These are phyloP conservation scores for Cancer borealis DNA, from an alignment of 2,888 invertebrate species.

Conservation along the genomic window DNA sequence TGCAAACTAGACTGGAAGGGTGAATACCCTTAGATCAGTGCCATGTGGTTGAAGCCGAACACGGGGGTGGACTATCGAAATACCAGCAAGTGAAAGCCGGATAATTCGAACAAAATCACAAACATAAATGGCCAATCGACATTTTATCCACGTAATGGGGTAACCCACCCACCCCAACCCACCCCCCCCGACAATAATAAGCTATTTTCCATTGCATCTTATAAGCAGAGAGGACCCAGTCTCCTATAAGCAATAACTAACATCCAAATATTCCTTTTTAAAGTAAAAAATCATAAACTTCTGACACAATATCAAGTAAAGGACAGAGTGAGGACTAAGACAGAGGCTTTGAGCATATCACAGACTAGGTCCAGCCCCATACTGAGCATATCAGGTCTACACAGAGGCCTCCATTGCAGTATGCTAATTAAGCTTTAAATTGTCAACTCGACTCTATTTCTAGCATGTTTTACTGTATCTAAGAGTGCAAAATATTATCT, in stretches of 20 bases:
- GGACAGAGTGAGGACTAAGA: slow-evolving; percentile 56
- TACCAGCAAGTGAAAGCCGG: background rate
- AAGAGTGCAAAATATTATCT: slow-evolving; percentile 22
- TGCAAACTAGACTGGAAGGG: no score
- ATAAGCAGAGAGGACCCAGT: background rate
- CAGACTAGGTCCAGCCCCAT: slow-evolving; percentile 62
- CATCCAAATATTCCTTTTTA: background rate
- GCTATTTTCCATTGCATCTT: background rate
- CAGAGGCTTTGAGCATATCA: slow-evolving; percentile 65
- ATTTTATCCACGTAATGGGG: no score
- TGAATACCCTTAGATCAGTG: no score
- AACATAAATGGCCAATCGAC: background rate
- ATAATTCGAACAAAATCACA: background rate
- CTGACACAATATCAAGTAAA: slow-evolving; percentile 47
- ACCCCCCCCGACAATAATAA: no score
- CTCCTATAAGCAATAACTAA: background rate
- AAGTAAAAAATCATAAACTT: background rate
- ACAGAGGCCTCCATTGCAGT: slow-evolving; percentile 56
- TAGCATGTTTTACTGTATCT: slow-evolving; percentile 34
- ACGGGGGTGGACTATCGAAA: background rate
- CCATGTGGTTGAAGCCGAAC: no score
- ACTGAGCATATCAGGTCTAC: slow-evolving; percentile 57
- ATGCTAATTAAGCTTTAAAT: slow-evolving; percentile 60
- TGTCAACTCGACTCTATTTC: slow-evolving; percentile 52
- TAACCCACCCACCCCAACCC: no score